Conservation (phyloP, 2,888 invertebrate species). For the Gordius sp. region DNA sequence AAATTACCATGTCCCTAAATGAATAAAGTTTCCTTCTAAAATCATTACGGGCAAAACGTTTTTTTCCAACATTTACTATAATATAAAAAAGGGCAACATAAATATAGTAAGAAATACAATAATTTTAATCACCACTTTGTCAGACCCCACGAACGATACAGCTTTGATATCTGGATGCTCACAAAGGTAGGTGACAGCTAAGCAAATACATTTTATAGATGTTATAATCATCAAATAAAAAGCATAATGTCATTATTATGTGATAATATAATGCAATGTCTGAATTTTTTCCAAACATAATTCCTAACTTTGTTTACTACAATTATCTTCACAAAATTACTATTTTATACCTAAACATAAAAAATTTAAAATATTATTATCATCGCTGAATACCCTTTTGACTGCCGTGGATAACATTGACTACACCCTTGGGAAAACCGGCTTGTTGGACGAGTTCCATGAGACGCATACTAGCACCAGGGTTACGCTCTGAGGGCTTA, state of each 20-base stretch:
- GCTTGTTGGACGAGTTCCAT: slow-evolving; percentile 72
- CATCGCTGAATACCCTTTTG: slow-evolving; percentile 37
- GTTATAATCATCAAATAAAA: too few relatives aligned
- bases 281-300: too few relatives aligned
- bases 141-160: slow-evolving; percentile 91
- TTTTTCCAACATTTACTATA: too few relatives aligned
- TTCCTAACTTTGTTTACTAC: too few relatives aligned
- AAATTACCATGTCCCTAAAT: too few relatives aligned
- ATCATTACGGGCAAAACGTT: too few relatives aligned
- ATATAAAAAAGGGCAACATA: neutral
- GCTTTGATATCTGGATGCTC: slow-evolving; percentile 80
- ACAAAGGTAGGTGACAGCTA: slow-evolving; percentile 79
- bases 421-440: slow-evolving; percentile 76
- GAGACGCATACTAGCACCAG: slow-evolving; percentile 76
- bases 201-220: too few relatives aligned
- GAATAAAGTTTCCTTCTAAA: too few relatives aligned
- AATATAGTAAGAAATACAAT: neutral
- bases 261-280: too few relatives aligned
- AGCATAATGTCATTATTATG: too few relatives aligned
- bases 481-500: slow-evolving; percentile 87
- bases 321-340: too few relatives aligned
- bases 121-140: slow-evolving; percentile 47
- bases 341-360: too few relatives aligned
- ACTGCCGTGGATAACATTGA: slow-evolving; percentile 80
- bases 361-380: slow-evolving; percentile 1